These are phyloP conservation scores for Hydrocynus forskahlii DNA, from an alignment of 2,797 vertebrate genomes.

Conservation along the genomic window DNA sequence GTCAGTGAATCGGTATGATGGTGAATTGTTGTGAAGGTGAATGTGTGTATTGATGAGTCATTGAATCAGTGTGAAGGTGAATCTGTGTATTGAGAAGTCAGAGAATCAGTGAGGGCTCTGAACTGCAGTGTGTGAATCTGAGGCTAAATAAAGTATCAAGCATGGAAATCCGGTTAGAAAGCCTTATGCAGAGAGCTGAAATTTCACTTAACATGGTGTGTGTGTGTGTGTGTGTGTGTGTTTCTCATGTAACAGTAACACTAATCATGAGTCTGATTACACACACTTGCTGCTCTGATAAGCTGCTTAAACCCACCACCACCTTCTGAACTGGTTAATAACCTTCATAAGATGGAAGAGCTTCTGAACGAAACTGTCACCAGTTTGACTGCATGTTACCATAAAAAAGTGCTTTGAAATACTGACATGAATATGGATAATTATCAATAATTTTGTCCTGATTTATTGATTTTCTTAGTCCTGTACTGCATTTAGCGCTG, in stretches of 20 bases:
- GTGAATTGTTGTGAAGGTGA: background rate
- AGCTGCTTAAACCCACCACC: background rate
- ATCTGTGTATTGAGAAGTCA: too few relatives aligned
- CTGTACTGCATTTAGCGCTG: too few relatives aligned
- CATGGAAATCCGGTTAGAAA: background rate
- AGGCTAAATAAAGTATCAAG: background rate
- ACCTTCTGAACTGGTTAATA: background rate
- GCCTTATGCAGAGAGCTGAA: background rate
- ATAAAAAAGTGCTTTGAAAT: too few relatives aligned
- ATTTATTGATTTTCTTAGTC: too few relatives aligned
- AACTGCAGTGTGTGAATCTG: background rate
- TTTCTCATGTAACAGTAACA: background rate
- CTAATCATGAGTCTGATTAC: background rate
- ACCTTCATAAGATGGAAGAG: background rate
- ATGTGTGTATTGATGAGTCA: too few relatives aligned
- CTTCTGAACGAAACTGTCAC: background rate
- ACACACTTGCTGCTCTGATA: slow-evolving; percentile 3
- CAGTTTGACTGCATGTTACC: too few relatives aligned
- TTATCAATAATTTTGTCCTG: too few relatives aligned
- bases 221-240: background rate
- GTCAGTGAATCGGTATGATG: background rate
- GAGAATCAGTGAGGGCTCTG: background rate
- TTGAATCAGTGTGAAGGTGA: background rate
- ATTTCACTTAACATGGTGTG: background rate
- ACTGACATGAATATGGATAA: too few relatives aligned